These are phyloP conservation scores for Deroptyus accipitrinus DNA, from an alignment of 2,113 vertebrate genomes.

Conservation along the genomic window DNA sequence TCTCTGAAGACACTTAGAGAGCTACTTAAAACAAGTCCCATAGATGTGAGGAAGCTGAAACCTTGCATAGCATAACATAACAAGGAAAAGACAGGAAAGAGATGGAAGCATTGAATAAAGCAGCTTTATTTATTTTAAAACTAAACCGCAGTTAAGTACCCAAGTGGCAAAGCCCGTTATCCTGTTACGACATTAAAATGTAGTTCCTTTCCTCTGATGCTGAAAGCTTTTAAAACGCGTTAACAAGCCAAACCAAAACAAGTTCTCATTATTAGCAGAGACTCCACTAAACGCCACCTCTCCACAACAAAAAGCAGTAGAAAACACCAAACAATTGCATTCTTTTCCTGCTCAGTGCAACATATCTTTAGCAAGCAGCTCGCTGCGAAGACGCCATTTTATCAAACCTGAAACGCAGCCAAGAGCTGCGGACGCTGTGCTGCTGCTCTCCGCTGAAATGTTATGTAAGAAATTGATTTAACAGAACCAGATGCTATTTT, in stretches of 20 bases:
- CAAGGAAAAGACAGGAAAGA: not conserved
- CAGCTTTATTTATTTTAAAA: constrained; percentile 9
- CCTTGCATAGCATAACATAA: not conserved
- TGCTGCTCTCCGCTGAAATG: constrained; percentile 68
- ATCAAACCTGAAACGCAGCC: constrained; percentile 84
- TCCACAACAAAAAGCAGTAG: constrained; percentile 19
- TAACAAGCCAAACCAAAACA: constrained; percentile 6
- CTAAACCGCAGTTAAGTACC: not conserved
- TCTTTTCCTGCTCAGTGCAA: constrained; percentile 41
- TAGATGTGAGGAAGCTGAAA: not conserved
- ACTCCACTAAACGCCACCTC: constrained; percentile 14
- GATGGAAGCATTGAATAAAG: constrained; percentile 26
- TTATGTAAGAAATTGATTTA: constrained; percentile 74
- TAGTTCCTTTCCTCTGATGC: not conserved
- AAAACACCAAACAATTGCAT: constrained; percentile 14
- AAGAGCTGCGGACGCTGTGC: constrained; percentile 75
- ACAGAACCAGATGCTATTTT: constrained; percentile 63
- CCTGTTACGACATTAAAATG: not conserved
- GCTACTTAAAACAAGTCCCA: not conserved
- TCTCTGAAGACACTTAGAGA: not conserved
- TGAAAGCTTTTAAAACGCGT: constrained; percentile 16
- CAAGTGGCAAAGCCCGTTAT: not conserved
- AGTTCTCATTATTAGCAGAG: not conserved
- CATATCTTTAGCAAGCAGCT: constrained; percentile 75
- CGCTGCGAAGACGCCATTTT: constrained; percentile 90